Evolutionary conservation across 2,888 invertebrate species (phyloP).

Genomic region (Aethes cnicana): DNA sequence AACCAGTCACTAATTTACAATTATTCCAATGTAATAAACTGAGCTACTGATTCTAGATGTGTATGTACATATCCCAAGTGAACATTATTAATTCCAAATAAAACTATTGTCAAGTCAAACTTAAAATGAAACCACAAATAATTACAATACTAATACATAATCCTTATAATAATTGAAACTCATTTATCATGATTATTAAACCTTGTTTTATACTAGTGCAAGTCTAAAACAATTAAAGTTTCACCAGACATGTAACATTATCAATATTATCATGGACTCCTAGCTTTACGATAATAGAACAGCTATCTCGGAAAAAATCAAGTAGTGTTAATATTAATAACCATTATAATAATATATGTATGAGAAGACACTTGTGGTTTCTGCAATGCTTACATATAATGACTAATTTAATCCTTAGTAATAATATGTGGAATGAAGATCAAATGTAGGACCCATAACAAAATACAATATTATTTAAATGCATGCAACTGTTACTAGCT

Average conservation of each 20-base stretch:
- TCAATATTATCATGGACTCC: no score
- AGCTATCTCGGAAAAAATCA: no score
- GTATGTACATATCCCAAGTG: constrained; percentile 17
- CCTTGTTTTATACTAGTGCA: no score
- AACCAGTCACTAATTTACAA: constrained; percentile 21
- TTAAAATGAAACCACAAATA: constrained; percentile 19
- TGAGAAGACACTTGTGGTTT: constrained; percentile 31
- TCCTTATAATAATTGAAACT: no score
- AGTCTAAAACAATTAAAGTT: no score
- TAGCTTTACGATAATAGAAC: no score
- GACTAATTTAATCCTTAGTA: constrained; percentile 40
- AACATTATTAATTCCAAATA: constrained; percentile 16
- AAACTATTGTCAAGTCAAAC: no score
- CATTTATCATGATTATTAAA: no score
- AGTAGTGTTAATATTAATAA: not conserved
- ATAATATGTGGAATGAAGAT: constrained; percentile 59
- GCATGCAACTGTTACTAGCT: not conserved
- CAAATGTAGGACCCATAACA: constrained; percentile 46
- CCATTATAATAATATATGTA: constrained; percentile 13
- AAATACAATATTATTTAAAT: not conserved
- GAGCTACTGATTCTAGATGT: constrained; percentile 25
- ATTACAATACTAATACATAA: no score
- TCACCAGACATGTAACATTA: no score
- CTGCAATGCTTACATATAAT: constrained; percentile 40
- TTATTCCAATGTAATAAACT: constrained; percentile 9